Base-by-base conservation (phyloP, 2,888 invertebrate genomes). In the Pelosia muscerda region DNA sequence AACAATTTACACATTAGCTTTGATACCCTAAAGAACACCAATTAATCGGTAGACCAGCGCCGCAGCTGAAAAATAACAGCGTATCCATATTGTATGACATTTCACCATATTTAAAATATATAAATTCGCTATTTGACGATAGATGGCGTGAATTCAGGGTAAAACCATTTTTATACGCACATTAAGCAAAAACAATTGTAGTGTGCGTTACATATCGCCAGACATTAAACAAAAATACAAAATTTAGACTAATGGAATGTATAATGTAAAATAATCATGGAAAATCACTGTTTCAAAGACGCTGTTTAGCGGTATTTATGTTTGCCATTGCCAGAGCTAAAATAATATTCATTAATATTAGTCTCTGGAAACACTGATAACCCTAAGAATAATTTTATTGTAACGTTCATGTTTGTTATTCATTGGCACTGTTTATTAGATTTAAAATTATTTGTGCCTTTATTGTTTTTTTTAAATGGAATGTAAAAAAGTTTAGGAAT, bases 401-500 rank as follows among this genome's bases (percentile, higher is more conserved):
- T 59, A 59, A 63, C 31, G 34, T 63, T 34, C 26, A 69, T 70
- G 63, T 66, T 63, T 57, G 61, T 34, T 62, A 55, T 68, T 71
- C 59, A 13, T 68, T 79, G 80, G 80, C 78, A 79, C 78, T 71
- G 22, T 70, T 72, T 62, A 69, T 71, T 28, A 72, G 72, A 57
- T 72, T 73, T 70, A 63, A 63, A 57, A 31, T 19, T 57, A 63
- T 69, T 70, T 78, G 73, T 75, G 77, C 67, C 77, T 68, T 65
- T 67, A n/a, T 65, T 61, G 61, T 69, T 23, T 71, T 69, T 23
- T 67, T 74, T 73, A 22, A 65, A 60, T 72, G 78, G 78, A 79
- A 77, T 79, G 78, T 79, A 77, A 68, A 19, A 79, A 26, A 25
- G 57, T 68, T 75, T 75, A 68, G 68, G 71, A 78, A 80, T 78